Base-by-base conservation (phyloP, 30 jellyfish, hydroid and myxozoan genomes). In the Pelagia noctiluca region DNA sequence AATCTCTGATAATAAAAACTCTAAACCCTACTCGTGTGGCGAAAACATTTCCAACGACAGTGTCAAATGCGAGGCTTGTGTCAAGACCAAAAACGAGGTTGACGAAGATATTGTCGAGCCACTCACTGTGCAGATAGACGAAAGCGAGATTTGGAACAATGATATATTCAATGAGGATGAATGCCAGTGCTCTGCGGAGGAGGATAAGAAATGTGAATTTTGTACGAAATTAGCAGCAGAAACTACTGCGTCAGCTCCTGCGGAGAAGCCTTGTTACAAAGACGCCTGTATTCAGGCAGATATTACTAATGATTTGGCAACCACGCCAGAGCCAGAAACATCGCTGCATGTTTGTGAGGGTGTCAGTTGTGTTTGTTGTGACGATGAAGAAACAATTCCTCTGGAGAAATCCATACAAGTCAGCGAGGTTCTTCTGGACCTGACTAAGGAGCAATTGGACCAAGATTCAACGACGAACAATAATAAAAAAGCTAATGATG, bases 401-500 rank as follows among this genome's bases (percentile, higher is more conserved):
- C 49, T 71, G 30, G 94, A 84, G 36, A 84, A 84, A 31, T 84
- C 94, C 31, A 82, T 84, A 3, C 94, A 84, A 84, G 94, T 84
- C 16, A 84, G 88, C 60, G 94, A 74, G 22, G 49, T 84, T 2
- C 70, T 74, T 23, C 57, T 71, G 11, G 88, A 84, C 32, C 29
- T 1, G 7, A 78, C 57, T 24, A 60, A 75, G 62, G 80, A 64
- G 1, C 34, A 78, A 22, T 66, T 29, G 47, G 82, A 78, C 12
- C 50, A 29, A 35, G 31, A 34, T 16, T n/a, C 46, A 52, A 60
- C n/a, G n/a, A n/a, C n/a, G n/a, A n/a, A 42, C 8, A 42, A 42
- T 42, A 8, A 16, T 5, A 5, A 5, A 42, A 42, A 42, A 42
- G 8, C 57, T 42, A 52, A 25, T 19, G 26, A 34, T 31, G 73